A percentile compares a stretch with the other conserved stretches of the same genome.
These are phyloP conservation scores for Metallyticus violacea DNA, from an alignment of 2,888 invertebrate genomes.

Conservation along the genomic window DNA sequence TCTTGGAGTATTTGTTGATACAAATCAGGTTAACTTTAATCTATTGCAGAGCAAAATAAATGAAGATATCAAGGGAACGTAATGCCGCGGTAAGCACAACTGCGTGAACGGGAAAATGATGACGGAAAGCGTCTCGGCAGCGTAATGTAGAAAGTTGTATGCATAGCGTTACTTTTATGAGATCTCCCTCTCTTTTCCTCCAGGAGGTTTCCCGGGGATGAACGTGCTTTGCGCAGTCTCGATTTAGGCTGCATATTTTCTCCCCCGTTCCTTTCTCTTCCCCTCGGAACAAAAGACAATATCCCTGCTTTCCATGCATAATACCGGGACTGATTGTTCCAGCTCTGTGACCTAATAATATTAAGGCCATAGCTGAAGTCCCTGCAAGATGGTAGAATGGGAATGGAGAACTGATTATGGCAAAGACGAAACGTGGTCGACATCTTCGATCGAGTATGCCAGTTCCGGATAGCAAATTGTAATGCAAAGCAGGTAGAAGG, in stretches of 20 bases:
- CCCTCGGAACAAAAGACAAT: background rate
- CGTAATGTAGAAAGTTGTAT: background rate
- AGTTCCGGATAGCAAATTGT: background rate
- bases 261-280: background rate
- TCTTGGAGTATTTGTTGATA: background rate
- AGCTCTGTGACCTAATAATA: background rate
- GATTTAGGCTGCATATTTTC: background rate
- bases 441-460: background rate
- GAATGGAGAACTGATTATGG: background rate
- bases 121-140: background rate
- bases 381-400: background rate
- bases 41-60: background rate
- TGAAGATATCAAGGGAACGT: background rate
- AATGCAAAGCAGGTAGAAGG: background rate
- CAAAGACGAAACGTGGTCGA: background rate
- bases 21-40: background rate
- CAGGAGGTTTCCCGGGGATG: background rate
- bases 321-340: background rate
- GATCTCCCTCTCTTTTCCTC: background rate
- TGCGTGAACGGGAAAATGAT: background rate
- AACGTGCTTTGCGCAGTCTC: background rate
- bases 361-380: background rate
- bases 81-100: background rate
- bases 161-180: background rate
- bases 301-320: background rate